phyloP scores from a whole-genome alignment of 1,140 invertebrate genomes.

The Bradysia coprophila region DNA sequence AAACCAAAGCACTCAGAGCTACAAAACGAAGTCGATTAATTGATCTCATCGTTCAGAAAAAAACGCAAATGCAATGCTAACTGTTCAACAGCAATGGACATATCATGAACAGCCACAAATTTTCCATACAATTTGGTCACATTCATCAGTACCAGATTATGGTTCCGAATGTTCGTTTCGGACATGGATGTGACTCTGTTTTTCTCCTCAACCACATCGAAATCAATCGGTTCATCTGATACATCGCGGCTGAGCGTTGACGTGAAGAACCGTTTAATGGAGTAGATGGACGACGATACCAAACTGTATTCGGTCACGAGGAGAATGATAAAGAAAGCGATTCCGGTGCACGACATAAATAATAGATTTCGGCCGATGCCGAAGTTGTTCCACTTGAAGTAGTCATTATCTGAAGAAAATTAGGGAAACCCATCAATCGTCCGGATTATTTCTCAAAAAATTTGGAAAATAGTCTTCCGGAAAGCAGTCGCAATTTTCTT shows the following conservation, averaged over 20 bases:
- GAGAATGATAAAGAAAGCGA: neutral
- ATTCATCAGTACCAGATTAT: conserved; percentile 26
- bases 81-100: conserved; percentile 34
- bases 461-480: neutral
- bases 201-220: conserved; percentile 24
- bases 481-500: neutral
- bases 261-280: neutral
- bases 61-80: conserved; percentile 11
- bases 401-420: neutral
- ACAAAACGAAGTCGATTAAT: conserved; percentile 5
- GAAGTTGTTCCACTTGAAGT: neutral
- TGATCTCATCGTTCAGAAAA: too few relatives aligned
- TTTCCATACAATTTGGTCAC: conserved; percentile 43
- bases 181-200: conserved; percentile 14
- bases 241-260: too few relatives aligned
- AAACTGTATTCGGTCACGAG: neutral
- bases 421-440: neutral
- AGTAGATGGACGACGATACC: neutral
- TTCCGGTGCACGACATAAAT: neutral
- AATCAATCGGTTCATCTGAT: too few relatives aligned
- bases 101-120: conserved; percentile 43
- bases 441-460: neutral
- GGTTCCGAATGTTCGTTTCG: conserved; percentile 6
- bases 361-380: neutral
- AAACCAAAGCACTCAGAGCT: conserved; percentile 75